Percentiles rank a stretch among this genome's conserved stretches.
These are phyloP conservation scores for Amblyopsis hoosieri DNA, from an alignment of 2,797 vertebrate species.

Conservation along the genomic window DNA sequence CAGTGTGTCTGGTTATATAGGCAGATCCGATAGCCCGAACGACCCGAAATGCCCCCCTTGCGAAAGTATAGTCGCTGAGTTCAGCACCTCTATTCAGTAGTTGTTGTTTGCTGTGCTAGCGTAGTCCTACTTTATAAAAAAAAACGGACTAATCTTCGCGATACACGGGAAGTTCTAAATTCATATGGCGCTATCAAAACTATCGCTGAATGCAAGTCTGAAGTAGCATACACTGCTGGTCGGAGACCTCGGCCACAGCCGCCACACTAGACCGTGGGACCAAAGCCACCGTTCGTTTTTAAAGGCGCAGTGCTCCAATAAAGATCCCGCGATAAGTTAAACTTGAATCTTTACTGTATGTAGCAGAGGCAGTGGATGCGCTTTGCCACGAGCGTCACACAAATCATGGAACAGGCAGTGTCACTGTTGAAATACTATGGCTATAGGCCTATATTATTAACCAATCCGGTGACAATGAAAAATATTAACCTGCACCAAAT, in stretches of 20 bases:
- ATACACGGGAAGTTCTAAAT: not conserved
- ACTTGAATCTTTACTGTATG: not conserved
- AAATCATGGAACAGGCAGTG: too few species aligned
- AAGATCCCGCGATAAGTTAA: not conserved
- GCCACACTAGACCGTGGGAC: conserved; percentile 48
- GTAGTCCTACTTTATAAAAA: not conserved
- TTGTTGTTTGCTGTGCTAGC: conserved; percentile 26
- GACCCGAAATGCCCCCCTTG: conserved; percentile 48
- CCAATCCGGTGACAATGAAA: too few species aligned
- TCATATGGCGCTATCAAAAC: not conserved
- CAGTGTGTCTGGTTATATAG: conserved; percentile 54
- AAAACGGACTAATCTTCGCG: not conserved
- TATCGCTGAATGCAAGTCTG: too few species aligned
- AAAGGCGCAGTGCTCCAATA: conserved; percentile 67
- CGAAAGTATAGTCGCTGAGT: conserved; percentile 38
- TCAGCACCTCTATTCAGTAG: conserved; percentile 60
- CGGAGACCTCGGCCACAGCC: conserved; percentile 43
- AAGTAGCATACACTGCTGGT: not conserved
- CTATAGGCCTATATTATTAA: too few species aligned
- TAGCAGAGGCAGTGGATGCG: too few species aligned
- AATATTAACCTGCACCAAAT: too few species aligned
- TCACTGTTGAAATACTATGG: too few species aligned
- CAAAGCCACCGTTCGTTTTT: conserved; percentile 53
- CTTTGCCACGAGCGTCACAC: too few species aligned
- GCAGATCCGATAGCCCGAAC: conserved; percentile 62